Evolutionary conservation across 1,140 invertebrate genomes (phyloP).

Genomic region (Colletes latitarsis): DNA sequence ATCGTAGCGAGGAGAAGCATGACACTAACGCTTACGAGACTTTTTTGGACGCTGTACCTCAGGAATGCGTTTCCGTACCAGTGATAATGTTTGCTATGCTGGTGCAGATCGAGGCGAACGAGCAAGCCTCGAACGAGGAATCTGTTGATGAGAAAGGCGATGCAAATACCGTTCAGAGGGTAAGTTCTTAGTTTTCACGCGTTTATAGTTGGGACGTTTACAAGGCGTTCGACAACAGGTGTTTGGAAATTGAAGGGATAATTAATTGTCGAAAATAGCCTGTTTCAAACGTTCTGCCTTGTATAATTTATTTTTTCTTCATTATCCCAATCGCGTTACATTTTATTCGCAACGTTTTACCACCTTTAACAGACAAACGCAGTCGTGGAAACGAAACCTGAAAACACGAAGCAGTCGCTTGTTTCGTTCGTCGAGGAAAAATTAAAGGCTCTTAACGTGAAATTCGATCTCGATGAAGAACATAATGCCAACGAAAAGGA

Average conservation of each 20-base stretch:
- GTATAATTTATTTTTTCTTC: too few species aligned
- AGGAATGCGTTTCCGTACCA: slow-evolving; percentile 77
- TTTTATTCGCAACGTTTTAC: neutral
- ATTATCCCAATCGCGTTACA: too few species aligned
- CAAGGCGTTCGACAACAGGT: too few species aligned
- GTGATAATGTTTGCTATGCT: slow-evolving; percentile 79
- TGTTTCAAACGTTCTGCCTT: too few species aligned
- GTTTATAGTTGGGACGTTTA: too few species aligned
- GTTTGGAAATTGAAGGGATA: too few species aligned
- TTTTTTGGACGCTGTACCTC: slow-evolving; percentile 73
- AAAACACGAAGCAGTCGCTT: neutral
- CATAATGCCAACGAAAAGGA: slow-evolving; percentile 20
- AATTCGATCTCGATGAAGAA: slow-evolving; percentile 59
- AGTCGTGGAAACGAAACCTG: neutral
- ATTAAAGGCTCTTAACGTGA: slow-evolving; percentile 44
- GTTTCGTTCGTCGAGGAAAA: slow-evolving; percentile 18
- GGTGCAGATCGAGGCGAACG: slow-evolving; percentile 67
- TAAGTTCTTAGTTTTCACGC: neutral
- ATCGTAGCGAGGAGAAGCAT: slow-evolving; percentile 61
- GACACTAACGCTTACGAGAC: slow-evolving; percentile 70
- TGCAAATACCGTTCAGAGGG: neutral
- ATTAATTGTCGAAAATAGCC: too few species aligned
- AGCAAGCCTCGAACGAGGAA: neutral
- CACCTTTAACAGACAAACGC: neutral
- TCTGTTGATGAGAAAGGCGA: neutral